Evolutionary conservation across 2,113 vertebrate genomes (phyloP).

Genomic region (Agapornis roseicollis): DNA sequence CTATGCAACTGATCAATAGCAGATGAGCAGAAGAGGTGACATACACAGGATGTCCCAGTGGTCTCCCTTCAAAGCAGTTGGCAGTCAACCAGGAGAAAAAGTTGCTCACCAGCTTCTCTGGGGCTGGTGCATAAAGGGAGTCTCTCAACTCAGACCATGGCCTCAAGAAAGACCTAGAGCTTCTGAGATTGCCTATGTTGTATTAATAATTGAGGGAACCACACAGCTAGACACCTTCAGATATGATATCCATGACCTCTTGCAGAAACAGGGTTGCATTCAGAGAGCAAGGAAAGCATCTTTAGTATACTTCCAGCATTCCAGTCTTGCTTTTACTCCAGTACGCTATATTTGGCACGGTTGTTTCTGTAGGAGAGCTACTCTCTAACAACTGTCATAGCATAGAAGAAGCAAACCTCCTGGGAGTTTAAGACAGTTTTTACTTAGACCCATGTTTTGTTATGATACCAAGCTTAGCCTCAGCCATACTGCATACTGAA

Average conservation of each 20-base stretch:
- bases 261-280: neutral
- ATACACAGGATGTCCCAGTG: neutral
- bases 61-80: neutral
- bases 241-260: neutral
- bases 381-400: neutral
- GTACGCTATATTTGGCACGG: neutral
- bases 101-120: neutral
- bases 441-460: conserved; percentile 15
- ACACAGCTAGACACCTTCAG: neutral
- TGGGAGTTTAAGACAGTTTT: conserved; percentile 8
- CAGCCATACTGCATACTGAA: neutral
- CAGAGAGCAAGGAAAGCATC: neutral
- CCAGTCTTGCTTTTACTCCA: conserved; percentile 22
- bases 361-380: conserved; percentile 20
- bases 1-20: neutral
- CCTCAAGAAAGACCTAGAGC: neutral
- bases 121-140: fast-evolving
- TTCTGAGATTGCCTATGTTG: neutral
- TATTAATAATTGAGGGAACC: neutral
- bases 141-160: neutral
- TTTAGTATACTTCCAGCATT: neutral
- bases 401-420: neutral
- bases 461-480: conserved; percentile 26
- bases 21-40: neutral
- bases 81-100: neutral